A percentile compares a stretch with the other conserved stretches of the same genome.
phyloP scores from a whole-genome alignment of 2,113 vertebrate genomes.

The Myocastor coypus region DNA sequence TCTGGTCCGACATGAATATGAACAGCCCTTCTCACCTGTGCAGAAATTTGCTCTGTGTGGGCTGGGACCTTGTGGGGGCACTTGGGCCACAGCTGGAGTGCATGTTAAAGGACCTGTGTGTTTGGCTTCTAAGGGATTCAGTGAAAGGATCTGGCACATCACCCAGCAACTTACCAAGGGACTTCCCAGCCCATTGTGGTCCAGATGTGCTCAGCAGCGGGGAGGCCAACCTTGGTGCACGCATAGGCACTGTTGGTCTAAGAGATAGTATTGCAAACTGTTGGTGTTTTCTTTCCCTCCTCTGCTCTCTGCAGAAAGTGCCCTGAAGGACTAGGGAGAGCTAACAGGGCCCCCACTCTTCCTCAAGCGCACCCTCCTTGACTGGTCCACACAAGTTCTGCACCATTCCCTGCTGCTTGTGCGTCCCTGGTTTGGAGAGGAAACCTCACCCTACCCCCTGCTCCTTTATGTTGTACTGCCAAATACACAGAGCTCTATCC shows the following conservation, averaged over 20 bases:
- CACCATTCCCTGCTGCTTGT: not conserved
- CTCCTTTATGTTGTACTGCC: not conserved
- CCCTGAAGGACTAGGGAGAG: not conserved
- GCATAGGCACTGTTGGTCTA: not conserved
- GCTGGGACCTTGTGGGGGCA: no score
- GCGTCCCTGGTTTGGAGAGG: not conserved
- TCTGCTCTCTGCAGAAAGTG: not conserved
- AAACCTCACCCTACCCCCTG: not conserved
- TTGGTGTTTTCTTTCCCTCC: not conserved
- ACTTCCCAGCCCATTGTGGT: not conserved
- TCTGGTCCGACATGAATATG: accelerated
- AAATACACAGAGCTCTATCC: not conserved
- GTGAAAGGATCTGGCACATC: not conserved
- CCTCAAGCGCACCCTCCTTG: not conserved
- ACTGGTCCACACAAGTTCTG: not conserved
- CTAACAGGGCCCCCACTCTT: accelerated
- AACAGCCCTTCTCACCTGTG: accelerated
- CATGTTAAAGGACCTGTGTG: not conserved
- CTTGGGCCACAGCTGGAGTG: not conserved
- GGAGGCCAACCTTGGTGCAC: not conserved
- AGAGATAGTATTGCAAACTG: not conserved
- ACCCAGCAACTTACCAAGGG: not conserved
- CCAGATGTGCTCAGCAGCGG: no score
- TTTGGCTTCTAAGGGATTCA: not conserved
- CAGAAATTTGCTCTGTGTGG: not conserved